Percentiles rank a stretch among this genome's conserved stretches.
Conservation (phyloP, 2,113 vertebrate species). For the Indri indri region DNA sequence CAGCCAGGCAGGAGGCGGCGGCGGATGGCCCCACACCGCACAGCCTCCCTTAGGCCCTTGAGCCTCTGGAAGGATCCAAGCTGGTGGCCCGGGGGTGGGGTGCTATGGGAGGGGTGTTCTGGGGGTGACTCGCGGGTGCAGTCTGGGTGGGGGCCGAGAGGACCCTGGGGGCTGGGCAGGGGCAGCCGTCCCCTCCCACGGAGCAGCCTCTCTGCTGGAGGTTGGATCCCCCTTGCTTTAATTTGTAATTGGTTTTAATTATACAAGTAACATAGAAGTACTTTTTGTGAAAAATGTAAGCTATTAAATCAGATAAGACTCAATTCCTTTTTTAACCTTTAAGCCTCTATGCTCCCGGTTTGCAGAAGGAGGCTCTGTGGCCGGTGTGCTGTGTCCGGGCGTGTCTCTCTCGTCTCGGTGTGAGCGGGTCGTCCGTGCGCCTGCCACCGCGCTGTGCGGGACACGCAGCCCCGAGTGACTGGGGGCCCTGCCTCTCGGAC, state of each 20-base stretch:
- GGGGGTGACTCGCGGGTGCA: neutral
- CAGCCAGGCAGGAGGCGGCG: neutral
- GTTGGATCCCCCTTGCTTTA: neutral
- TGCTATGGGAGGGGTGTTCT: too few species aligned
- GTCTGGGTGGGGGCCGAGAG: too few species aligned
- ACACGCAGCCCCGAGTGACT: rapidly evolving
- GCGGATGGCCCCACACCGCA: neutral
- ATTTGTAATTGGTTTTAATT: neutral
- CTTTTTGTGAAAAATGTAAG: rapidly evolving
- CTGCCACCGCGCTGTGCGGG: neutral
- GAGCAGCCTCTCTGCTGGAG: neutral
- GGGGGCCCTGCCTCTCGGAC: neutral
- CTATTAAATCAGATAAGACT: neutral
- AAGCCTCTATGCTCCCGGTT: neutral
- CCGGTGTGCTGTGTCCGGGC: neutral
- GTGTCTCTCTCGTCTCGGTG: neutral
- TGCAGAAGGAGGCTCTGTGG: too few species aligned
- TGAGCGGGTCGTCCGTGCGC: rapidly evolving
- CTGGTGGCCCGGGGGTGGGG: too few species aligned
- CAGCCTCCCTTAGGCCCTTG: neutral
- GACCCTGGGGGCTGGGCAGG: neutral
- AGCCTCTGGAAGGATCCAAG: neutral
- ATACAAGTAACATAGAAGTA: rapidly evolving
- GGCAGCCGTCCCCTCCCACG: neutral
- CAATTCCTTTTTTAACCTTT: neutral